Evolutionary conservation across 2,888 invertebrate genomes (phyloP), one percentile per base, ranked within the genome.

Genomic region (Nysson spinosus): DNA sequence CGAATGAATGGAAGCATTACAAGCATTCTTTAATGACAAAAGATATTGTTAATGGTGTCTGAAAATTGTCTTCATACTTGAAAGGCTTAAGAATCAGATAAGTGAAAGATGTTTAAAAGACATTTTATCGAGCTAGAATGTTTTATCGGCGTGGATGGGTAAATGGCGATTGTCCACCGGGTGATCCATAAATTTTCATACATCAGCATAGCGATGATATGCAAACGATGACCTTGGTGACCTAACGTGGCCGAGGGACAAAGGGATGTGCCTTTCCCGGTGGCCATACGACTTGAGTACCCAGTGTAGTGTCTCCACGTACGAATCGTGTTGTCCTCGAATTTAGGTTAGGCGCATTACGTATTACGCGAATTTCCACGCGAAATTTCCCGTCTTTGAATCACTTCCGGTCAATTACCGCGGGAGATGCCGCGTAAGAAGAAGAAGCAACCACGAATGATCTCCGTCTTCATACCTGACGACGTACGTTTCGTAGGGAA

Each of bases 171-270:
- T 19, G 69, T 74, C 65, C 68, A 70, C 74, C 72, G 72, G 68
- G 70, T 39, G 70, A 69, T 81, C 77, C 80, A 85, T 85, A 84
- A 79, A 86, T 86, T 84, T 82, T 77, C 85, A 86, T 86, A 82
- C 73, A 85, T 86, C 82, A 85, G 75, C 83, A 85, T 85, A 61
- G 60, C 69, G 74, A 82, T 54, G 52, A 52, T 65, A 83, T 82
- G 85, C 74, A 82, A 84, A 85, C 67, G 83, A 80, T 68, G 88
- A 90, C 78, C 88, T 88, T 70, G 88, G 80, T 71, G 82, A 86
- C 81, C 81, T 64, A 43, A 39, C 58, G 39, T 28, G 52, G 32
- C 50, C 42, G 46, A 52, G 37, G 60, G 52, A 70, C 64, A 56
- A 66, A 72, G 55, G 52, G 61, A 49, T 40, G 49, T 35, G 54